A percentile compares a stretch with the other conserved stretches of the same genome.
Evolutionary conservation across 1,140 invertebrate genomes (phyloP).

Genomic region (Eufriesea mexicana): DNA sequence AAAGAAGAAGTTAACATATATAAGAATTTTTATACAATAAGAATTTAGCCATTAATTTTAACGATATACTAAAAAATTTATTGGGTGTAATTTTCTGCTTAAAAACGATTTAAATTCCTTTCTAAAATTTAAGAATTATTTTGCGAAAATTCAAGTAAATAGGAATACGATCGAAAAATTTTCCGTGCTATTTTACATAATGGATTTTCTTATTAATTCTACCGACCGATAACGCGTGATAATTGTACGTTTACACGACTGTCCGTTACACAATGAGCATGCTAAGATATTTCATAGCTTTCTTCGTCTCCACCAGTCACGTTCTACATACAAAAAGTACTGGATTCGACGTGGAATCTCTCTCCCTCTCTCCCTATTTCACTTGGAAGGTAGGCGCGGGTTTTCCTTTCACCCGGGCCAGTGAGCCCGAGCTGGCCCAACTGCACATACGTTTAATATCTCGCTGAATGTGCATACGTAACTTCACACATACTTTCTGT

Average conservation of each 20-base stretch:
- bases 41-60: too few relatives aligned
- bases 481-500: neutral
- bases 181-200: neutral
- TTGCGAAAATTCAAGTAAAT: neutral
- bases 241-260: constrained; percentile 9
- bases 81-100: too few relatives aligned
- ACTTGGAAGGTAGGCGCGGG: constrained; percentile 58
- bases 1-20: too few relatives aligned
- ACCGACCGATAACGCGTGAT: neutral
- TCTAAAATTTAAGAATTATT: too few relatives aligned
- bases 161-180: neutral
- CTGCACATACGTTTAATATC: constrained; percentile 77
- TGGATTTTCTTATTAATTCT: neutral
- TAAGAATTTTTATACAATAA: too few relatives aligned
- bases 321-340: constrained; percentile 4
- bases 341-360: constrained; percentile 51
- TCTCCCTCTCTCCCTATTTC: constrained; percentile 44
- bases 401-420: constrained; percentile 81
- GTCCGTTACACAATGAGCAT: constrained; percentile 5
- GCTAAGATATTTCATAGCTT: constrained; percentile 39
- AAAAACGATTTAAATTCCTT: too few relatives aligned
- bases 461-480: constrained; percentile 51
- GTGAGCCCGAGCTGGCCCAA: constrained; percentile 62
- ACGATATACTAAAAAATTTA: too few relatives aligned
- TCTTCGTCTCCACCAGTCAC: constrained; percentile 26